These are phyloP conservation scores for Ostrea denselamellosa DNA, from an alignment of 1,140 invertebrate genomes.

Conservation along the genomic window DNA sequence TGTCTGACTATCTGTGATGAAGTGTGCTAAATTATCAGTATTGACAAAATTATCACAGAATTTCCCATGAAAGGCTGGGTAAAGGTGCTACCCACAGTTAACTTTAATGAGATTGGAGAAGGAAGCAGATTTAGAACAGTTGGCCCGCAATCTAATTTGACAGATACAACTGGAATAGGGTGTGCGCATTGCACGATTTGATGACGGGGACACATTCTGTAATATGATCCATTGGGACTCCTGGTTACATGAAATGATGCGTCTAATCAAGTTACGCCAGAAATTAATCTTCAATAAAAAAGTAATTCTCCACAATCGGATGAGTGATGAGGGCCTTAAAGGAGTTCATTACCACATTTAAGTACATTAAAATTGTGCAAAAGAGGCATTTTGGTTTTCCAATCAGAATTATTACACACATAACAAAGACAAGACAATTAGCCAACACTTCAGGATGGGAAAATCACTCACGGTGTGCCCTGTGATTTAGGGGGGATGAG, in stretches of 20 bases:
- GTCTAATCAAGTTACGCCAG: background rate
- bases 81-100: background rate
- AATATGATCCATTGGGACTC: constrained; percentile 9
- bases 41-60: constrained; percentile 34
- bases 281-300: constrained; percentile 38
- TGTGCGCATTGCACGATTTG: background rate
- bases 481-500: background rate
- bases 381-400: constrained; percentile 24
- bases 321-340: constrained; percentile 32
- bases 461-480: background rate
- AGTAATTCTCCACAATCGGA: background rate
- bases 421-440: background rate
- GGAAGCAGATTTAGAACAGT: constrained; percentile 9
- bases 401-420: constrained; percentile 31
- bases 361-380: constrained; percentile 41
- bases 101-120: constrained; percentile 8
- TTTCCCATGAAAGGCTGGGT: constrained; percentile 13
- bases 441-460: constrained; percentile 14
- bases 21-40: background rate
- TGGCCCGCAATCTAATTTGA: constrained; percentile 37
- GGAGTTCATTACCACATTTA: constrained; percentile 18
- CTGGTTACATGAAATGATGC: constrained; percentile 21
- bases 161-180: constrained; percentile 16
- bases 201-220: constrained; percentile 23
- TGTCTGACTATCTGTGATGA: background rate